phyloP scores from a whole-genome alignment of 2,797 vertebrate genomes.

The Rhinogobio ventralis region DNA sequence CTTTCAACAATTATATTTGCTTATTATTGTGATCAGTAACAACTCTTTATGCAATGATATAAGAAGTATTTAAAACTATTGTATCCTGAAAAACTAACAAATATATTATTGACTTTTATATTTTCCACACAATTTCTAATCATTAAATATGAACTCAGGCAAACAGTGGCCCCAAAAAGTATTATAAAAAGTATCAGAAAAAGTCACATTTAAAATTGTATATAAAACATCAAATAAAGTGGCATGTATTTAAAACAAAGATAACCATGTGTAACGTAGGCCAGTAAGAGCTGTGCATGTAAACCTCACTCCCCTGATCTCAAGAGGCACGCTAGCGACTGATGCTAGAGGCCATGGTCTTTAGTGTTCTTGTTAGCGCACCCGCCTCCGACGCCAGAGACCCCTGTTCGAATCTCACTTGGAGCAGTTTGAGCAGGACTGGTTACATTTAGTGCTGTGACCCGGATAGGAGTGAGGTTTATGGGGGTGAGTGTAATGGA shows the following conservation, averaged over 20 bases:
- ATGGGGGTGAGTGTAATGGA: too few species aligned
- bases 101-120: neutral
- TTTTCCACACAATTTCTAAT: constrained; percentile 18
- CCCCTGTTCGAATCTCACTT: too few species aligned
- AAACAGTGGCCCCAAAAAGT: neutral
- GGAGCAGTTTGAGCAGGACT: too few species aligned
- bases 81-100: constrained; percentile 35
- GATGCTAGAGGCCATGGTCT: too few species aligned
- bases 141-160: neutral
- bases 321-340: too few species aligned
- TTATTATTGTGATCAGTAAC: constrained; percentile 9
- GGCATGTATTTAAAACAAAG: neutral
- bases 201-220: neutral
- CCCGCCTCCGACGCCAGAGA: too few species aligned
- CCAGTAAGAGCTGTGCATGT: too few species aligned
- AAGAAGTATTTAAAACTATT: neutral
- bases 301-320: too few species aligned
- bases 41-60: constrained; percentile 7
- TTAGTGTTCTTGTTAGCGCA: too few species aligned
- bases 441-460: too few species aligned
- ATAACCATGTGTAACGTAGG: neutral
- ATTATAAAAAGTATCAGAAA: neutral
- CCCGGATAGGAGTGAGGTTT: too few species aligned
- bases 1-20: neutral
- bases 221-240: neutral